These are phyloP conservation scores for Argyresthia goedartella DNA, from an alignment of 2,888 invertebrate genomes.

Conservation along the genomic window DNA sequence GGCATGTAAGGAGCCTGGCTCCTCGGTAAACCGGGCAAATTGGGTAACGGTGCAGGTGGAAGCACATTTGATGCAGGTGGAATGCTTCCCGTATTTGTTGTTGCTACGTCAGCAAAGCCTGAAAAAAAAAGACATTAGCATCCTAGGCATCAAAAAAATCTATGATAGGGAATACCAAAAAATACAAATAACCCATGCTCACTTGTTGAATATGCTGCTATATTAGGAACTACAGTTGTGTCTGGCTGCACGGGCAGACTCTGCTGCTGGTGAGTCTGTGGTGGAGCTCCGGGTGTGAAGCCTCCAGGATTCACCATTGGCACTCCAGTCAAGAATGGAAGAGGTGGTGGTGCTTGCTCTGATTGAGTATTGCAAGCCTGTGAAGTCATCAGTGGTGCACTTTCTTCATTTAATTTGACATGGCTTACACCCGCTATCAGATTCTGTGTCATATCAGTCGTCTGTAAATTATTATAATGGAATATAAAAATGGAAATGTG, in stretches of 20 bases:
- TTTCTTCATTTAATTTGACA: conserved; percentile 37
- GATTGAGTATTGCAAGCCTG: conserved; percentile 16
- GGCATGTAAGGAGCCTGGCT: conserved; percentile 66
- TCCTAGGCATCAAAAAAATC: background rate
- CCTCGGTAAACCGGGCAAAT: conserved; percentile 63
- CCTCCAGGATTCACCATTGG: conserved; percentile 60
- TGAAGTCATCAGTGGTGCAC: conserved; percentile 29
- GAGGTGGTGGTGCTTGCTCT: conserved; percentile 33
- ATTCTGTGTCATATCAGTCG: conserved; percentile 21
- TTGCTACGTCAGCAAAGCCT: conserved; percentile 61
- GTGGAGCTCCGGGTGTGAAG: conserved; percentile 16
- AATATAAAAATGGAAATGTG: too few species aligned
- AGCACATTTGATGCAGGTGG: conserved; percentile 62
- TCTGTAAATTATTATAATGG: background rate
- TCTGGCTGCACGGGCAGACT: conserved; percentile 21
- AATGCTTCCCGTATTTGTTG: conserved; percentile 62
- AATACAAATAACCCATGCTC: conserved; percentile 19
- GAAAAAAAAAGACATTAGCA: conserved; percentile 18
- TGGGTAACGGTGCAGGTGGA: conserved; percentile 65
- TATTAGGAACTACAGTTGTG: conserved; percentile 52
- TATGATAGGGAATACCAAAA: background rate
- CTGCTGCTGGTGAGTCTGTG: conserved; percentile 17
- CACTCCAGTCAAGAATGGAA: conserved; percentile 62
- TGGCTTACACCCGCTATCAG: conserved; percentile 14
- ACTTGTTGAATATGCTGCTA: conserved; percentile 63